phyloP scores from a whole-genome alignment of 2,113 vertebrate genomes.

The Petaurus breviceps region DNA sequence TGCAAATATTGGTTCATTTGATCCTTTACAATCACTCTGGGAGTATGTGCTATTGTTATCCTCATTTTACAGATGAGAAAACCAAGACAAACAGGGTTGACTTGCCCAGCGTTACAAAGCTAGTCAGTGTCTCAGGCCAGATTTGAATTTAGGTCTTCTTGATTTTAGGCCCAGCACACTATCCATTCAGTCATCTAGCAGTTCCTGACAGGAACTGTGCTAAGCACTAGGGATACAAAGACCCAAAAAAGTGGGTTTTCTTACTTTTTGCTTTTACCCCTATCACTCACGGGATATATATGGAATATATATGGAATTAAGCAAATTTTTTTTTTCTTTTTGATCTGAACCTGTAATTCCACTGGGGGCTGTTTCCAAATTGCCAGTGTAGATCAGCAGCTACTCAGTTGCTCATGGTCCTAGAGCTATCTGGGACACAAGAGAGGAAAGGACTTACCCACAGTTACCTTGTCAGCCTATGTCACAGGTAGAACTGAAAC shows the following conservation, averaged over 20 bases:
- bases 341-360: not conserved
- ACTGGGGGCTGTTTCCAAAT: not conserved
- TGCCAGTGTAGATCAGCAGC: no score
- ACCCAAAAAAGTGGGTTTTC: not conserved
- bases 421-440: not conserved
- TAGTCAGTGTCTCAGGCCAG: not conserved
- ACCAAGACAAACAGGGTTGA: not conserved
- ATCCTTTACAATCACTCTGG: not conserved
- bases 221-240: not conserved
- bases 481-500: not conserved
- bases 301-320: conserved; percentile 18
- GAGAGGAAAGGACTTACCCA: not conserved
- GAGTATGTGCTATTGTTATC: not conserved
- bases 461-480: not conserved
- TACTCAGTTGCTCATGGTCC: not conserved
- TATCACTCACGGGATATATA: no score
- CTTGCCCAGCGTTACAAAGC: not conserved
- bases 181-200: not conserved
- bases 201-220: not conserved
- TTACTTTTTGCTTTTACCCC: not conserved
- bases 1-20: not conserved
- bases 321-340: not conserved
- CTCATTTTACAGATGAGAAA: not conserved
- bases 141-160: not conserved
- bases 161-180: accelerated